Evolutionary conservation across 2,888 invertebrate species (phyloP).

Genomic region (Drosophila neonasuta): DNA sequence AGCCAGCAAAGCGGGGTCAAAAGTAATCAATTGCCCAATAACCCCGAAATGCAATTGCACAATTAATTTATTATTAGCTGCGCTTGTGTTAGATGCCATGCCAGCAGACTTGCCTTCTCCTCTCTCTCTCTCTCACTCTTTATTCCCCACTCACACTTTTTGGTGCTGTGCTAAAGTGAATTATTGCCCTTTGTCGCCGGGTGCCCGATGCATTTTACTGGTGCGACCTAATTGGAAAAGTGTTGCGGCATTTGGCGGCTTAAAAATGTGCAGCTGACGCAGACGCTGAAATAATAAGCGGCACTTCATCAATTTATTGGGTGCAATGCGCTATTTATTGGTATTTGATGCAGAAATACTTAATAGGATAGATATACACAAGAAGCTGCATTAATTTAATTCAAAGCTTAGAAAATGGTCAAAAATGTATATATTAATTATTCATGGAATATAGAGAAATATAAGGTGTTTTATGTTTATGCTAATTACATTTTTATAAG

Average conservation of each 20-base stretch:
- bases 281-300: background rate
- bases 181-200: conserved; percentile 40
- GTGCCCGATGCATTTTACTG: conserved; percentile 38
- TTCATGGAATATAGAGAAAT: too few species aligned
- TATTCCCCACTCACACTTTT: conserved; percentile 4
- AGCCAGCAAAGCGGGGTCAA: conserved; percentile 19
- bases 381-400: background rate
- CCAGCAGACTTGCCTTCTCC: background rate
- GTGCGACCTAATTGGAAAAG: conserved; percentile 47
- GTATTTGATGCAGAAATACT: background rate
- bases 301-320: conserved; percentile 38
- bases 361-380: background rate
- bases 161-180: conserved; percentile 30
- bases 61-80: conserved; percentile 62
- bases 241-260: conserved; percentile 31
- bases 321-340: conserved; percentile 13
- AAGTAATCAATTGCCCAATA: conserved; percentile 58
- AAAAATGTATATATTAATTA: too few species aligned
- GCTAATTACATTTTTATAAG: too few species aligned
- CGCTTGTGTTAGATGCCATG: conserved; percentile 18
- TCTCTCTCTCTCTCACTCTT: background rate
- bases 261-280: conserved; percentile 24
- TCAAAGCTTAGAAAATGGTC: background rate
- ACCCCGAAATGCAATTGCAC: conserved; percentile 57
- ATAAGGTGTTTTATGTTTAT: too few species aligned